Evolutionary conservation across 2,888 invertebrate genomes (phyloP).

Genomic region (Serrognathus titanus): DNA sequence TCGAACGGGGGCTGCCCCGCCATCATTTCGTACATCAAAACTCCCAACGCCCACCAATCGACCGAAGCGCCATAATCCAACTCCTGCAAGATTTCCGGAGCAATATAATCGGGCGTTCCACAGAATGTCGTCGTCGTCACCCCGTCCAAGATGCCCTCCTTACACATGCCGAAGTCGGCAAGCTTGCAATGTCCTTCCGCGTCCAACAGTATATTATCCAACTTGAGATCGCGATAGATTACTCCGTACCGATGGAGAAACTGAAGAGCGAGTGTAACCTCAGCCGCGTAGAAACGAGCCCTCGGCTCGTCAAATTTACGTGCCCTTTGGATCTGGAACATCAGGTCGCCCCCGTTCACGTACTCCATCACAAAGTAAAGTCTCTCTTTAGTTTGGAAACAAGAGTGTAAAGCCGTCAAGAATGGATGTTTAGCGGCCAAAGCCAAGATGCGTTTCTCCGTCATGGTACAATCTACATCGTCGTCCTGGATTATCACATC

Average conservation of each 20-base stretch:
- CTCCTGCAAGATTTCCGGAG: conserved; percentile 70
- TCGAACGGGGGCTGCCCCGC: conserved; percentile 99
- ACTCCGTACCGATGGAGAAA: conserved; percentile 91
- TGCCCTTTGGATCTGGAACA: conserved; percentile 99
- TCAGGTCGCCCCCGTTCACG: conserved; percentile 96
- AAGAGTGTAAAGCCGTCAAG: conserved; percentile 93
- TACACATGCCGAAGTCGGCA: conserved; percentile 98
- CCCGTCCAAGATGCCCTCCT: conserved; percentile 87
- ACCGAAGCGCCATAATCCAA: conserved; percentile 80
- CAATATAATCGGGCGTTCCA: conserved; percentile 99
- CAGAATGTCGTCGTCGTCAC: conserved; percentile 95
- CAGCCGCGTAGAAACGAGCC: conserved; percentile 96
- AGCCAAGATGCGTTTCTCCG: conserved; percentile 94
- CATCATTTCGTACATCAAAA: conserved; percentile 99
- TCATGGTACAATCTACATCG: conserved; percentile 99
- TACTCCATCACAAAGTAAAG: conserved; percentile 99
- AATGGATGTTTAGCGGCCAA: conserved; percentile 98
- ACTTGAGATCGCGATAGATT: conserved; percentile 96
- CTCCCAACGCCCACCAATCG: conserved; percentile 97
- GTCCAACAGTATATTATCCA: conserved; percentile 97
- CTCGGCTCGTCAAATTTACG: conserved; percentile 96
- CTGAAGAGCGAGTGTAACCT: conserved; percentile 95
- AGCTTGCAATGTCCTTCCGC: conserved; percentile 93
- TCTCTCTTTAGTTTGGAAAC: conserved; percentile 87
- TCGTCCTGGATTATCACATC: conserved; percentile 98